Base-by-base conservation (phyloP, 1,140 invertebrate genomes). In the Ostrea denselamellosa region DNA sequence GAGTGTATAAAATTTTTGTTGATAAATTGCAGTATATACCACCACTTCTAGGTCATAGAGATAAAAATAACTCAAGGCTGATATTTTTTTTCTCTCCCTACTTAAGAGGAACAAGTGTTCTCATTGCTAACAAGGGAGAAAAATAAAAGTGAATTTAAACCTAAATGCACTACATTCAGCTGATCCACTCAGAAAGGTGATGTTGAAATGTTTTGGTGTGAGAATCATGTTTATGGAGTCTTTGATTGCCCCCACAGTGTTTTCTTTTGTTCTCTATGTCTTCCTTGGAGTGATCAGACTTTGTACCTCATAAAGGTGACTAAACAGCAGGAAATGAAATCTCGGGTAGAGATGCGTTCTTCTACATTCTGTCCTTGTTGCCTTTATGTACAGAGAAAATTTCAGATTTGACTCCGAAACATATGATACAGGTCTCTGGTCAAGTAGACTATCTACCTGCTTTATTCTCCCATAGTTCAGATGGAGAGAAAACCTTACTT, bases 21-120 rank as follows among this genome's bases (percentile, higher is more conserved):
- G 68, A 77, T 77, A 77, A 77, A 77, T 77, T 77, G 68, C 68
- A 77, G 28, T 77, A 77, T 77, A 77, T 58, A 4, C 56, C 68
- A 3, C 14, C 68, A 34, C 28, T 77, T 77, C 68, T 77, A 77
- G 68, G 68, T 77, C 68, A 77, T 28, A 25, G 9, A 14, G 68
- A 34, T 77, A 77, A 12, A 77, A 77, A 77, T 77, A 77, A 77
- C 25, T 25, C 28, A 77, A 77, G 68, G 68, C 68, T 77, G 10
- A 77, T 28, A 10, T 28, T 14, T 25, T n/a, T n/a, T n/a, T n/a
- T n/a, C n/a, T 68, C 3, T 34, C 22, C 28, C 8, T 71, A 22
- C 19, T 25, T 77, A 77, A 77, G 68, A 77, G 68, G 68, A 77
- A 77, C 68, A 34, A 77, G 68, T 77, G 68, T 77, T 77, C 68